Percentiles rank a stretch among this genome's conserved stretches.
Conservation (phyloP, 1,140 invertebrate genomes). For the Aricia agestis region DNA sequence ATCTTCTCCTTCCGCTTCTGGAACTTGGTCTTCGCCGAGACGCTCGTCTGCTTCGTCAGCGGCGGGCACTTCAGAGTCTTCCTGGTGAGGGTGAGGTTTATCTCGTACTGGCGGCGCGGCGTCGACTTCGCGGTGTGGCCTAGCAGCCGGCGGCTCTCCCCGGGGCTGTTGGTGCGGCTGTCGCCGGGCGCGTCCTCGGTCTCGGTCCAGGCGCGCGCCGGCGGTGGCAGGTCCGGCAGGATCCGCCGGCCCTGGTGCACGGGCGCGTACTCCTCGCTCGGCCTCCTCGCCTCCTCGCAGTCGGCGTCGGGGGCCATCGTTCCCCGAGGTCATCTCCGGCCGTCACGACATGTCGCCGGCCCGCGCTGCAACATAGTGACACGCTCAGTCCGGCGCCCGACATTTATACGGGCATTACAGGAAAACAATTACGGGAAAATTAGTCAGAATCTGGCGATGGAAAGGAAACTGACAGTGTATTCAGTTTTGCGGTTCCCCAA, state of each 20-base stretch:
- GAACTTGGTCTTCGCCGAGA: slow-evolving; percentile 45
- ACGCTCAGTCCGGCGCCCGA: neutral
- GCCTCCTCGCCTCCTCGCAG: slow-evolving; percentile 42
- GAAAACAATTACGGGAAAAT: slow-evolving; percentile 25
- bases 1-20: slow-evolving; percentile 56
- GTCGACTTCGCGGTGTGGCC: slow-evolving; percentile 29
- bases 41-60: slow-evolving; percentile 14
- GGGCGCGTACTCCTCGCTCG: slow-evolving; percentile 40
- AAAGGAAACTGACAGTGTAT: neutral
- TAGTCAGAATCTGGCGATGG: neutral
- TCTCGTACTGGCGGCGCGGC: slow-evolving; percentile 41
- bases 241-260: slow-evolving; percentile 47
- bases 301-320: slow-evolving; percentile 57
- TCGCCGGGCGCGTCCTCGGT: slow-evolving; percentile 43
- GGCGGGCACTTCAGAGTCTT: slow-evolving; percentile 43
- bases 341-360: slow-evolving; percentile 27
- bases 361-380: slow-evolving; percentile 31
- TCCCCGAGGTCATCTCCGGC: slow-evolving; percentile 41
- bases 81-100: slow-evolving; percentile 41
- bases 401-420: slow-evolving; percentile 33
- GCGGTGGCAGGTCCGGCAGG: slow-evolving; percentile 37
- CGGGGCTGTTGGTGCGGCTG: slow-evolving; percentile 47
- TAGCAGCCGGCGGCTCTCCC: slow-evolving; percentile 49
- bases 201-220: slow-evolving; percentile 50
- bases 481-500: neutral